A percentile compares a stretch with the other conserved stretches of the same genome.
phyloP scores from a whole-genome alignment of 2,797 vertebrate species.

The Rhyacichthys aspro region DNA sequence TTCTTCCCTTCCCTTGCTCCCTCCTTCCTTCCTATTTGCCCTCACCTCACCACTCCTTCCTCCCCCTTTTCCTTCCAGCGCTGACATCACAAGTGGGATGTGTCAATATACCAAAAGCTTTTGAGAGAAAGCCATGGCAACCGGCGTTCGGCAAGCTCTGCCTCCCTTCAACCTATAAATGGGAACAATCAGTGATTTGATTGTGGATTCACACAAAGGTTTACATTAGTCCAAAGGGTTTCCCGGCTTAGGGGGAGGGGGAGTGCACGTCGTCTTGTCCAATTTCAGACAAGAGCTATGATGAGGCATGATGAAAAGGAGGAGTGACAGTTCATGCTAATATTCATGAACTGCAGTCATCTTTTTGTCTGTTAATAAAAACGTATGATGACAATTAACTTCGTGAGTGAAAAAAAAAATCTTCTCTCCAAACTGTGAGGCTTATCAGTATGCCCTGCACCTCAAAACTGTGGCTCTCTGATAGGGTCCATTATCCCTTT shows the following conservation, averaged over 20 bases:
- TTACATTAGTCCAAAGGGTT: conserved; percentile 51
- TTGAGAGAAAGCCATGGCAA: conserved; percentile 85
- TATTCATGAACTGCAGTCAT: conserved; percentile 4
- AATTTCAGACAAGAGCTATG: conserved; percentile 65
- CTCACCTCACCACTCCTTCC: conserved; percentile 31
- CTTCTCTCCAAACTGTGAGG: neutral
- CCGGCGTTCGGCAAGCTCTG: conserved; percentile 49
- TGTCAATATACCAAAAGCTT: conserved; percentile 76
- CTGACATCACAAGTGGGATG: conserved; percentile 85
- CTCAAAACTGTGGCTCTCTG: conserved; percentile 13
- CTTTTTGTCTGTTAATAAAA: neutral
- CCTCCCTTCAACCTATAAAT: conserved; percentile 59
- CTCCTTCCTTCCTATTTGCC: conserved; percentile 15
- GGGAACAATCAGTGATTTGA: conserved; percentile 63
- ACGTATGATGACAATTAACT: neutral
- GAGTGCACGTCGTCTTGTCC: conserved; percentile 51
- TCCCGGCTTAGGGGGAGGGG: conserved; percentile 20
- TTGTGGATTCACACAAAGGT: conserved; percentile 46
- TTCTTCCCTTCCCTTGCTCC: conserved; percentile 21
- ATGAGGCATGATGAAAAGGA: conserved; percentile 49
- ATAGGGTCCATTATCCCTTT: conserved; percentile 34
- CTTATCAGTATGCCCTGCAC: conserved; percentile 10
- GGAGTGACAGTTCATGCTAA: neutral
- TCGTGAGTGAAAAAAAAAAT: neutral
- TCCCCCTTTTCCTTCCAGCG: conserved; percentile 28